Evolutionary conservation across 2,113 vertebrate species (phyloP).

Genomic region (Anthoscopus minutus): DNA sequence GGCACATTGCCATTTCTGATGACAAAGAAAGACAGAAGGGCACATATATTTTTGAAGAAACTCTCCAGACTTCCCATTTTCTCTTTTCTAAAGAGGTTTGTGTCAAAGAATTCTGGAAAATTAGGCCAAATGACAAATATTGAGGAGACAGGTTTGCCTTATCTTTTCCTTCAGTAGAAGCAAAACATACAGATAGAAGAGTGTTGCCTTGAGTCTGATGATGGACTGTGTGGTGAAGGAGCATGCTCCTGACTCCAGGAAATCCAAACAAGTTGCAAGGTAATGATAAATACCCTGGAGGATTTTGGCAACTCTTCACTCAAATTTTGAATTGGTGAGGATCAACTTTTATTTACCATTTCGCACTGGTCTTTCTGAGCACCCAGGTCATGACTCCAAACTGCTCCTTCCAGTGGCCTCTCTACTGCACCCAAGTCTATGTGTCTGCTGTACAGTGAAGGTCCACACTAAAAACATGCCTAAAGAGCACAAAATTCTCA

Average conservation of each 20-base stretch:
- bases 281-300: neutral
- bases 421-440: accelerated
- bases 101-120: neutral
- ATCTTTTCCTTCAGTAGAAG: neutral
- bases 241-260: neutral
- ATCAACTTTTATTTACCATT: neutral
- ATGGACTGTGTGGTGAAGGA: neutral
- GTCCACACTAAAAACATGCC: neutral
- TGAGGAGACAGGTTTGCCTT: neutral
- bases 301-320: neutral
- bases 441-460: neutral
- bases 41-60: neutral
- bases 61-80: neutral
- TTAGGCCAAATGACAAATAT: neutral
- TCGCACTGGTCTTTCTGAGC: neutral
- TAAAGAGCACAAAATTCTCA: neutral
- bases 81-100: neutral
- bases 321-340: neutral
- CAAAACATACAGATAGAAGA: neutral
- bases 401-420: neutral
- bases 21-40: neutral
- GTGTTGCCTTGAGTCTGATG: neutral
- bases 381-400: neutral
- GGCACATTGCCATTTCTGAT: neutral
- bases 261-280: neutral